Conservation (phyloP, 1,140 invertebrate species). For the Phymastichus coffea region DNA sequence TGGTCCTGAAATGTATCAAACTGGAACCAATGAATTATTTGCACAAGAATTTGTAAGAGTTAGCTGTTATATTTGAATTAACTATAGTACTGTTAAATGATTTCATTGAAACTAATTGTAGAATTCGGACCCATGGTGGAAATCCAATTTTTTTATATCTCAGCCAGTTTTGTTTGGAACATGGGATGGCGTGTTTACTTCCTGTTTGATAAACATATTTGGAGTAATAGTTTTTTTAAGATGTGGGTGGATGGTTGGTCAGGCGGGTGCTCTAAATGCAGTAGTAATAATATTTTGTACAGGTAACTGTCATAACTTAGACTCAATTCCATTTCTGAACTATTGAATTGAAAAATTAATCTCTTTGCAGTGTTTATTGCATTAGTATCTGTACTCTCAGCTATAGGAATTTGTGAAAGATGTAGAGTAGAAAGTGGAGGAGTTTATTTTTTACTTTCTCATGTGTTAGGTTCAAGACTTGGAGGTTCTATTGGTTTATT, state of each 20-base stretch:
- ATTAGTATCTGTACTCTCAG: slow-evolving; percentile 87
- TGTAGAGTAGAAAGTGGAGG: slow-evolving; percentile 93
- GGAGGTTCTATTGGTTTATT: slow-evolving; percentile 89
- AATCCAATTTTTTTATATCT: slow-evolving; percentile 89
- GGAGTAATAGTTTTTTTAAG: slow-evolving; percentile 95
- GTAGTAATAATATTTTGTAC: slow-evolving; percentile 86
- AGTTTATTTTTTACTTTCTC: slow-evolving; percentile 91
- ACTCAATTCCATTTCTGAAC: no score
- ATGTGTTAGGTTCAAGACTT: slow-evolving; percentile 89
- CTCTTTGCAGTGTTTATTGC: slow-evolving; percentile 76
- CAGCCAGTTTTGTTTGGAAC: slow-evolving; percentile 94
- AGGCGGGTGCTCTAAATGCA: slow-evolving; percentile 87
- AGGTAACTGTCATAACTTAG: slow-evolving; percentile 64
- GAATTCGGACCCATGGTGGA: slow-evolving; percentile 86
- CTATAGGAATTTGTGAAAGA: slow-evolving; percentile 93
- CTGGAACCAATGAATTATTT: slow-evolving; percentile 83
- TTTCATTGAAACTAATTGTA: slow-evolving; percentile 48
- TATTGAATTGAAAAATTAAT: slow-evolving; percentile 4
- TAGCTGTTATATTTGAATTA: background rate
- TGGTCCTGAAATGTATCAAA: slow-evolving; percentile 75
- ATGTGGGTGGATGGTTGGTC: slow-evolving; percentile 95
- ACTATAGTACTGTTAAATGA: background rate
- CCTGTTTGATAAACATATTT: slow-evolving; percentile 94
- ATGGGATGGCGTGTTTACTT: slow-evolving; percentile 96
- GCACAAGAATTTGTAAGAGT: slow-evolving; percentile 76